Conservation (phyloP, 2,113 vertebrate genomes). For the Nannospalax galili region DNA sequence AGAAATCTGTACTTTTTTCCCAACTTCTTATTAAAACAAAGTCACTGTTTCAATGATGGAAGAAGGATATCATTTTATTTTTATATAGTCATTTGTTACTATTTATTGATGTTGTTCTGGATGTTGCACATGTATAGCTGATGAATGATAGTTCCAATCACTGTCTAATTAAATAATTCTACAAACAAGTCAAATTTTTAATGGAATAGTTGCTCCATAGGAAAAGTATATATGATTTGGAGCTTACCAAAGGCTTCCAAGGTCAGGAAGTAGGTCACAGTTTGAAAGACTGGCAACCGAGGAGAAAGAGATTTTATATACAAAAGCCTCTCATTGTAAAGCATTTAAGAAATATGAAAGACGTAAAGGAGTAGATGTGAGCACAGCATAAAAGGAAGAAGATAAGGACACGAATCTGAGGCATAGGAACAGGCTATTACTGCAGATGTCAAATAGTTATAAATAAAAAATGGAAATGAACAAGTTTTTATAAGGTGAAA, state of each 20-base stretch:
- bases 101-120: not conserved
- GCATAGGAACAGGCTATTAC: accelerated
- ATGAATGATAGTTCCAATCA: not conserved
- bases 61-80: not conserved
- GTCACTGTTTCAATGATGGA: not conserved
- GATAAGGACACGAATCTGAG: not conserved
- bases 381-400: not conserved
- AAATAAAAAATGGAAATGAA: no score
- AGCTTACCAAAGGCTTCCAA: not conserved
- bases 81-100: not conserved
- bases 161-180: not conserved
- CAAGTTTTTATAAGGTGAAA: not conserved
- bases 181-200: not conserved
- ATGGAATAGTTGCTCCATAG: not conserved
- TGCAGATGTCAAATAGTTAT: accelerated
- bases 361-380: not conserved
- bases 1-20: not conserved
- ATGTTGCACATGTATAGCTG: not conserved
- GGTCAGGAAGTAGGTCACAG: not conserved
- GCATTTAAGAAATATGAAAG: not conserved
- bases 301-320: not conserved
- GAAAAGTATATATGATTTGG: not conserved
- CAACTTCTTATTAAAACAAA: not conserved
- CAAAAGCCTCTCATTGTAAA: not conserved
- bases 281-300: not conserved